phyloP scores from a whole-genome alignment of 2,888 invertebrate species.

The Platynereis dumerilii region DNA sequence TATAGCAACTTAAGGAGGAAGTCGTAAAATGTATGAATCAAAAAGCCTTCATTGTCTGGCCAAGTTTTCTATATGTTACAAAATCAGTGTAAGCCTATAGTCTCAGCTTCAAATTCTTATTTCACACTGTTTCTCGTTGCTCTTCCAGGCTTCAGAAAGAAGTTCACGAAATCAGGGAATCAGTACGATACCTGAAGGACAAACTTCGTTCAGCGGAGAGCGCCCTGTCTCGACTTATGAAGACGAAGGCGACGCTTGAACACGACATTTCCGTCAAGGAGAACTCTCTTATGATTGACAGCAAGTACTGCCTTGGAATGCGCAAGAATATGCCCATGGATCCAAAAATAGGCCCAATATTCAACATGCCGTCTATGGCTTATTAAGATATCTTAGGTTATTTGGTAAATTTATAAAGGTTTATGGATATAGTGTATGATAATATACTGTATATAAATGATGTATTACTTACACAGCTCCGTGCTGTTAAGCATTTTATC shows the following conservation, averaged over 20 bases:
- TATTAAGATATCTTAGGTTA: slow-evolving; percentile 24
- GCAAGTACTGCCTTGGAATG: slow-evolving; percentile 91
- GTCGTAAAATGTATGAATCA: too few relatives aligned
- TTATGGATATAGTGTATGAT: too few relatives aligned
- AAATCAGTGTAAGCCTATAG: too few relatives aligned
- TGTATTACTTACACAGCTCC: too few relatives aligned
- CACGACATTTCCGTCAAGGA: slow-evolving; percentile 85
- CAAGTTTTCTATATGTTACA: too few relatives aligned
- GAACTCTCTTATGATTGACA: slow-evolving; percentile 87
- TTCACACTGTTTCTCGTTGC: too few relatives aligned
- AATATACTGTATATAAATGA: too few relatives aligned
- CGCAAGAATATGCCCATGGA: slow-evolving; percentile 83
- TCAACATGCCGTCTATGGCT: slow-evolving; percentile 55
- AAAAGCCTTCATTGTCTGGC: too few relatives aligned
- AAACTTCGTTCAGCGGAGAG: slow-evolving; percentile 73
- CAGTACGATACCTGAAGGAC: slow-evolving; percentile 80
- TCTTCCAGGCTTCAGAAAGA: slow-evolving; percentile 81
- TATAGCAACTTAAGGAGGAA: too few relatives aligned
- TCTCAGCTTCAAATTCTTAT: too few relatives aligned
- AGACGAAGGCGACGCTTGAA: slow-evolving; percentile 83
- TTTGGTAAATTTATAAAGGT: too few relatives aligned
- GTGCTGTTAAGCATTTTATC: too few relatives aligned
- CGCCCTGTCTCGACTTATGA: slow-evolving; percentile 69
- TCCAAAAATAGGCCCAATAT: slow-evolving; percentile 61
- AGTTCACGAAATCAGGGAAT: slow-evolving; percentile 82